Conservation (phyloP, 92 coral and sea anemone species). For the Umimayanthus kanabou region DNA sequence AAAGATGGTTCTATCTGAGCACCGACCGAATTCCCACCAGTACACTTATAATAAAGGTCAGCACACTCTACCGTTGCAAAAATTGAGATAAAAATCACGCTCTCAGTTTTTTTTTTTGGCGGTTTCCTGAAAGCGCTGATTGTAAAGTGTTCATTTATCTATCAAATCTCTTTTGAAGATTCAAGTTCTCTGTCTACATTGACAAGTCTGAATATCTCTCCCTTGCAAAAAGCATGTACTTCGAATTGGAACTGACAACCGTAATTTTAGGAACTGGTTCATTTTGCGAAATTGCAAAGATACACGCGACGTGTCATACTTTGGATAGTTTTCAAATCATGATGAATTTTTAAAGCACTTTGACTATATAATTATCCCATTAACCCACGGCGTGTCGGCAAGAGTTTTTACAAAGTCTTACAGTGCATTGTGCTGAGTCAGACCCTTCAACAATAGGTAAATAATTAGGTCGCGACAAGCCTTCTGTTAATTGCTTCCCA, state of each 20-base stretch:
- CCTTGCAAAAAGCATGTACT: not conserved
- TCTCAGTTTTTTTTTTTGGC: too few species aligned
- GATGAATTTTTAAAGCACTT: not conserved
- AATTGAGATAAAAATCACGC: too few species aligned
- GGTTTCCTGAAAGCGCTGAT: too few species aligned
- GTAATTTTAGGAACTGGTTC: not conserved
- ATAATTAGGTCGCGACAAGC: not conserved
- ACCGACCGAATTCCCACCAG: too few species aligned
- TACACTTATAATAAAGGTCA: too few species aligned
- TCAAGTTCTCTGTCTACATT: not conserved
- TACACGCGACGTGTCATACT: not conserved
- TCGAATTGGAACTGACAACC: not conserved
- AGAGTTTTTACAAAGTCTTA: not conserved
- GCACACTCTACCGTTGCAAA: too few species aligned
- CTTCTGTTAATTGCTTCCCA: not conserved
- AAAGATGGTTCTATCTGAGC: too few species aligned
- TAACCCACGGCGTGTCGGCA: not conserved
- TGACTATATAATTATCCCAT: too few species aligned
- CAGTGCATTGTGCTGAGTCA: not conserved
- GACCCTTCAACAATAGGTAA: not conserved
- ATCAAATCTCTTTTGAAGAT: too few species aligned
- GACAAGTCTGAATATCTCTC: not conserved
- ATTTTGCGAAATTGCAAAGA: not conserved
- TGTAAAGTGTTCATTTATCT: too few species aligned
- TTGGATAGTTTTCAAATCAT: not conserved